Conservation (phyloP, 2,797 vertebrate species). For the Pangasius mekongensis region DNA sequence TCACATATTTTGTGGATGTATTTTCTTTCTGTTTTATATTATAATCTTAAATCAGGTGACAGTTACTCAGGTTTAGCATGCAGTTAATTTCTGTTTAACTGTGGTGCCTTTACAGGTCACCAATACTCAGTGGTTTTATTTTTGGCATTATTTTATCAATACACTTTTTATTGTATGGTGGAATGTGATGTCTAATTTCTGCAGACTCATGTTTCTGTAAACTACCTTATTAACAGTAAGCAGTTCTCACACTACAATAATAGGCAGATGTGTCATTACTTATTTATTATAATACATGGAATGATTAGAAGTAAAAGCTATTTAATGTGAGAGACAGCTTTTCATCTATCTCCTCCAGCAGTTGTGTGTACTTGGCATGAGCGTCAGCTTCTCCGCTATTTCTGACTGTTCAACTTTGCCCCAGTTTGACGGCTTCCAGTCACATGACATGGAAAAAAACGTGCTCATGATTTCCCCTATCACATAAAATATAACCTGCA, state of each 20-base stretch:
- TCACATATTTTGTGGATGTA: neutral
- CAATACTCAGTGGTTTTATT: neutral
- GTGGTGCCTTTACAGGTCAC: neutral
- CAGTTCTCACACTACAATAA: neutral
- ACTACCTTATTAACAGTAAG: neutral
- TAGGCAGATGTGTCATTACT: neutral
- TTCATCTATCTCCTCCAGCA: slow-evolving; percentile 11
- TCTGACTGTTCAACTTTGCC: slow-evolving; percentile 79
- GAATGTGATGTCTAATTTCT: neutral
- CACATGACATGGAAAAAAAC: slow-evolving; percentile 81
- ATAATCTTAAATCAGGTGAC: neutral
- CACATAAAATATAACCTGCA: slow-evolving; percentile 31
- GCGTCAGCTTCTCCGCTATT: slow-evolving; percentile 69
- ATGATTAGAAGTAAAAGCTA: neutral
- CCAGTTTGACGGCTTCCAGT: slow-evolving; percentile 74
- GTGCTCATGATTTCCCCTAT: slow-evolving; percentile 55
- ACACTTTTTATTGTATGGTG: neutral
- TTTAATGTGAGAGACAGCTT: neutral
- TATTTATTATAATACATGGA: neutral
- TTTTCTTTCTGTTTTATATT: neutral
- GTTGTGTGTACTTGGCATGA: slow-evolving; percentile 16
- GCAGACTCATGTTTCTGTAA: neutral
- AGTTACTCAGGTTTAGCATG: neutral
- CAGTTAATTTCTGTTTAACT: neutral
- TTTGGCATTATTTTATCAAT: neutral